Evolutionary conservation across 1,140 invertebrate genomes (phyloP).

Genomic region (Spodoptera frugiperda): DNA sequence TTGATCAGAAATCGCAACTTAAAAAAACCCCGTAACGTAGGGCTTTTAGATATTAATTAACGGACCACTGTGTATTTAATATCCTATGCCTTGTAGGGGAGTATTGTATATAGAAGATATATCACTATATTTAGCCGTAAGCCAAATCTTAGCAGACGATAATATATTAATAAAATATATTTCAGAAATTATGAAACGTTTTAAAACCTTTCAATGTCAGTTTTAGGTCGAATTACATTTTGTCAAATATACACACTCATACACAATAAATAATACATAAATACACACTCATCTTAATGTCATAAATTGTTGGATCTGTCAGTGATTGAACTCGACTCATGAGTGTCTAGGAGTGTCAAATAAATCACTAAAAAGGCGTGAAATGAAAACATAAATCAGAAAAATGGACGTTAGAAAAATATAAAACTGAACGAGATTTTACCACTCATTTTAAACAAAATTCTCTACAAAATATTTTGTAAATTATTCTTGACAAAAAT

Average conservation of each 20-base stretch:
- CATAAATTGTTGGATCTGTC: neutral
- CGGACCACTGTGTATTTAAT: slow-evolving; percentile 72
- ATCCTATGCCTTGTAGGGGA: slow-evolving; percentile 70
- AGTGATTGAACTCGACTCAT: neutral
- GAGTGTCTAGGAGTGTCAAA: neutral
- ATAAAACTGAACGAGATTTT: neutral
- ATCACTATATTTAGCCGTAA: slow-evolving; percentile 46
- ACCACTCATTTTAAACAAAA: neutral
- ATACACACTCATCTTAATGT: neutral
- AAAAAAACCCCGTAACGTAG: slow-evolving; percentile 61
- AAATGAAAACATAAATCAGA: neutral
- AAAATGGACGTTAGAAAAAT: neutral
- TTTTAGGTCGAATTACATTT: slow-evolving; percentile 13
- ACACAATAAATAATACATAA: neutral
- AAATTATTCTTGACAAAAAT: neutral
- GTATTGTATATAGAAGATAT: slow-evolving; percentile 41
- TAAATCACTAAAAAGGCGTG: neutral
- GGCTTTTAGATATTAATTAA: slow-evolving; percentile 68
- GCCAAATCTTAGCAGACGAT: slow-evolving; percentile 39
- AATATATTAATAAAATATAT: slow-evolving; percentile 38
- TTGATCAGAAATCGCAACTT: slow-evolving; percentile 54
- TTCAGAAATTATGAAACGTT: slow-evolving; percentile 27
- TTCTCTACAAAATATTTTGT: neutral
- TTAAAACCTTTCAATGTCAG: slow-evolving; percentile 11
- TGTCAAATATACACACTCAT: neutral